Conservation (phyloP, 2,113 vertebrate species). For the Cyphomyrus plagiostoma region DNA sequence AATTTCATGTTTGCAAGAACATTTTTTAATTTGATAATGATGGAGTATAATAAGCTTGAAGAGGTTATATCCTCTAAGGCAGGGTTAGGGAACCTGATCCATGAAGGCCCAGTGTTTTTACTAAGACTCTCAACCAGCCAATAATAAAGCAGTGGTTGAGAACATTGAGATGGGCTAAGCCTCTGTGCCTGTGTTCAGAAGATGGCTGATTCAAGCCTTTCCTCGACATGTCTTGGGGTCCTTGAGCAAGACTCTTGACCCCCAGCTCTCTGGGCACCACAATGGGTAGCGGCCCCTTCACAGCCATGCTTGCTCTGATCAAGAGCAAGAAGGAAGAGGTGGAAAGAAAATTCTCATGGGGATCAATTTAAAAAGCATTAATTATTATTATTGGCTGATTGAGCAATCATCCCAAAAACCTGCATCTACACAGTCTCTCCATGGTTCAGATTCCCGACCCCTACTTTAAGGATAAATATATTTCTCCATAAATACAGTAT, state of each 20-base stretch:
- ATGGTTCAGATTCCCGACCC: background rate
- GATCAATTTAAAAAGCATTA: too few relatives aligned
- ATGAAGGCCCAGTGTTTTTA: background rate
- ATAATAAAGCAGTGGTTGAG: background rate
- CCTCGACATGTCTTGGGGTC: too few relatives aligned
- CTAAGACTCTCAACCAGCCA: background rate
- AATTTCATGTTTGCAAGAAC: background rate
- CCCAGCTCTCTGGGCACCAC: too few relatives aligned
- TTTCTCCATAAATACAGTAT: background rate
- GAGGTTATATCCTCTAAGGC: background rate
- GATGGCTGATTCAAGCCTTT: too few relatives aligned
- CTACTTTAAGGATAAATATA: background rate
- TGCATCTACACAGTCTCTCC: background rate
- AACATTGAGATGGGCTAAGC: background rate
- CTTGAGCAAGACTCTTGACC: too few relatives aligned
- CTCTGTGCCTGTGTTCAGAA: too few relatives aligned
- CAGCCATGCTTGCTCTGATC: too few relatives aligned
- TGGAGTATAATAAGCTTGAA: background rate
- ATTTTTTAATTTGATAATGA: background rate
- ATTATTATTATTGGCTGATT: background rate
- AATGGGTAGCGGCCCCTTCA: too few relatives aligned
- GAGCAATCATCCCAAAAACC: background rate
- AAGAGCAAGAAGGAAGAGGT: too few relatives aligned
- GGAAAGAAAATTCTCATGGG: too few relatives aligned
- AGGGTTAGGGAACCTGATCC: background rate